phyloP scores from a whole-genome alignment of 2,888 invertebrate species.

The Elgonia sp. region DNA sequence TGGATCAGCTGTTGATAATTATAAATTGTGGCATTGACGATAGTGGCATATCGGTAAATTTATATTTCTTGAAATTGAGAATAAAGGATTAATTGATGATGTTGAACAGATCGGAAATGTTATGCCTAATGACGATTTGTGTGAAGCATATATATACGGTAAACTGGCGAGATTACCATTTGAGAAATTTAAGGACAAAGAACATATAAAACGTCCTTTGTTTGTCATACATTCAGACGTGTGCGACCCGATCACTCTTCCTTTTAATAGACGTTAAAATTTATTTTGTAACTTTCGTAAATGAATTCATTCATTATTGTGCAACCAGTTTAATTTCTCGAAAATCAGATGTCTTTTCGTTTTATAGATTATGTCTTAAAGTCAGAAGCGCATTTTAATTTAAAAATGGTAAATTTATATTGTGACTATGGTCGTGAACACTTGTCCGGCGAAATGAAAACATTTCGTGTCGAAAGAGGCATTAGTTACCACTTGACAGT shows the following conservation, averaged over 20 bases:
- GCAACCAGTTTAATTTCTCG: neutral
- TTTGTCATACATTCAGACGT: neutral
- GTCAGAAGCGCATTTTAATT: neutral
- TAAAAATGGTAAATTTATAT: neutral
- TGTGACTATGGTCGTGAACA: neutral
- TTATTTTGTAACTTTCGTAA: neutral
- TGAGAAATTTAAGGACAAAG: neutral
- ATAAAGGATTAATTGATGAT: neutral
- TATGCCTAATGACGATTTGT: neutral
- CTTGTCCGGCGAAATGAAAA: neutral
- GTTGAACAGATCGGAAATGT: neutral
- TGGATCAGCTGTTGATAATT: too few species aligned
- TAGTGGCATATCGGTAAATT: neutral
- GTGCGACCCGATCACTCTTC: neutral
- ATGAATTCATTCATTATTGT: slow-evolving; percentile 8
- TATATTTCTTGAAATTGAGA: neutral
- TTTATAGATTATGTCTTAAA: neutral
- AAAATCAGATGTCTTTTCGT: neutral
- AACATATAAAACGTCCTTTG: neutral
- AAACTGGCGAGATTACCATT: neutral
- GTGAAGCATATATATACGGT: neutral
- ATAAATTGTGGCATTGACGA: neutral
- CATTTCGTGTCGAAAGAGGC: neutral
- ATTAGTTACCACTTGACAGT: neutral
- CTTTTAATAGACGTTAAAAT: neutral